Evolutionary conservation across 2,797 vertebrate species (phyloP).

Genomic region (Urophycis tenuis): DNA sequence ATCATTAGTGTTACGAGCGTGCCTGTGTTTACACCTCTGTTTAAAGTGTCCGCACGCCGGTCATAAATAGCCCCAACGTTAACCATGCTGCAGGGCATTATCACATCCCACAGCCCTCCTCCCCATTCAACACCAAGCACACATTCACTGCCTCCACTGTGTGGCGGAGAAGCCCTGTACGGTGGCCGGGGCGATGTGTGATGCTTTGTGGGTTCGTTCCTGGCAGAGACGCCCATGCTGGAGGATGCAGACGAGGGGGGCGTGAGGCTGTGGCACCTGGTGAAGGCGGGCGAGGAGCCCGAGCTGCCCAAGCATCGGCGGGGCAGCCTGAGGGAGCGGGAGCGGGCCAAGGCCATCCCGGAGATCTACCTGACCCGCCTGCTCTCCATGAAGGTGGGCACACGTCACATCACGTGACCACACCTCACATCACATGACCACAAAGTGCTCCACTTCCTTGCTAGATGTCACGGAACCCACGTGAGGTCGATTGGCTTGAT

Average conservation of each 20-base stretch:
- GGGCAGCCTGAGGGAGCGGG: constrained; percentile 88
- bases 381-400: constrained; percentile 92
- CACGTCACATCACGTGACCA: too few relatives aligned
- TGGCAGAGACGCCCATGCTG: constrained; percentile 92
- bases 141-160: neutral
- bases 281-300: constrained; percentile 92
- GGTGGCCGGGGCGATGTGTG: neutral
- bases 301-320: constrained; percentile 90
- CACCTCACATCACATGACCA: too few relatives aligned
- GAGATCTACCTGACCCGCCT: constrained; percentile 97
- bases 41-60: too few relatives aligned
- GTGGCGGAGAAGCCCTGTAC: neutral
- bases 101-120: too few relatives aligned
- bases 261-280: constrained; percentile 91
- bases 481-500: too few relatives aligned
- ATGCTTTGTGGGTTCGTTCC: neutral
- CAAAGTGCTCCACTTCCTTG: too few relatives aligned
- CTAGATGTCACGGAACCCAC: too few relatives aligned
- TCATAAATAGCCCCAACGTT: too few relatives aligned
- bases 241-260: constrained; percentile 97
- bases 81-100: neutral
- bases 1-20: too few relatives aligned
- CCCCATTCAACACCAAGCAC: too few relatives aligned
- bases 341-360: constrained; percentile 92
- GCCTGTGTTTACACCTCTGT: neutral